Percentiles rank a stretch among this genome's conserved stretches.
These are phyloP conservation scores for Takifugu ocellatus DNA, from an alignment of 2,797 vertebrate genomes.

Conservation along the genomic window DNA sequence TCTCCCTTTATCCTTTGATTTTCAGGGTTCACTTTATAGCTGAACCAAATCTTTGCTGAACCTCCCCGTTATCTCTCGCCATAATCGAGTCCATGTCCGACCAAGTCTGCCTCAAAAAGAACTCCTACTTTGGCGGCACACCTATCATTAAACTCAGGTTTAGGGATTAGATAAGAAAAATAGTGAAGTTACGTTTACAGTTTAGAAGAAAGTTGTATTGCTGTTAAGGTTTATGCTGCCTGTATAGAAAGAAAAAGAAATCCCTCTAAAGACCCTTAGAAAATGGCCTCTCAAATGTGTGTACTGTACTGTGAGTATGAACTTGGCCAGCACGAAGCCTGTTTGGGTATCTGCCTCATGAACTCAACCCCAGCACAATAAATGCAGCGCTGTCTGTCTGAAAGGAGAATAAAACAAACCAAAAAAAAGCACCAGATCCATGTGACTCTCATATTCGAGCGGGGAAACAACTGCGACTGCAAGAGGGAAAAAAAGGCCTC, in stretches of 20 bases:
- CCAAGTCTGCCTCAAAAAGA: constrained; percentile 26
- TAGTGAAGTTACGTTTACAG: too few species aligned
- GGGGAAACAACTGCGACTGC: constrained; percentile 14
- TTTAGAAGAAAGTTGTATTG: too few species aligned
- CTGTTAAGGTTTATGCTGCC: too few species aligned
- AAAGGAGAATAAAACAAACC: constrained; percentile 25
- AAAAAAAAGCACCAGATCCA: constrained; percentile 23
- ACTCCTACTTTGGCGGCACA: constrained; percentile 51
- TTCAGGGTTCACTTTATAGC: constrained; percentile 45
- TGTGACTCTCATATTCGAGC: constrained; percentile 25
- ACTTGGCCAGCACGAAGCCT: constrained; percentile 50
- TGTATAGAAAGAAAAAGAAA: too few species aligned
- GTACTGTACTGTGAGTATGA: constrained; percentile 38
- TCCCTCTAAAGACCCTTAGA: neutral
- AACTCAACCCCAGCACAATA: constrained; percentile 60
- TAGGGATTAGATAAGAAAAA: too few species aligned
- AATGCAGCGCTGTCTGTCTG: constrained; percentile 53
- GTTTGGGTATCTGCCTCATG: constrained; percentile 67
- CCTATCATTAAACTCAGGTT: constrained; percentile 53
- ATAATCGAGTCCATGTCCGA: constrained; percentile 49
- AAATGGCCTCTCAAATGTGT: constrained; percentile 15
- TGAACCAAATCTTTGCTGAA: constrained; percentile 12
- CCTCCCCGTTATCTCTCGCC: constrained; percentile 22
- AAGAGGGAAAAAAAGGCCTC: neutral
- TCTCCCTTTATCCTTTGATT: constrained; percentile 23